These are phyloP conservation scores for Troilus luridus DNA, from an alignment of 2,888 invertebrate species.

Conservation along the genomic window DNA sequence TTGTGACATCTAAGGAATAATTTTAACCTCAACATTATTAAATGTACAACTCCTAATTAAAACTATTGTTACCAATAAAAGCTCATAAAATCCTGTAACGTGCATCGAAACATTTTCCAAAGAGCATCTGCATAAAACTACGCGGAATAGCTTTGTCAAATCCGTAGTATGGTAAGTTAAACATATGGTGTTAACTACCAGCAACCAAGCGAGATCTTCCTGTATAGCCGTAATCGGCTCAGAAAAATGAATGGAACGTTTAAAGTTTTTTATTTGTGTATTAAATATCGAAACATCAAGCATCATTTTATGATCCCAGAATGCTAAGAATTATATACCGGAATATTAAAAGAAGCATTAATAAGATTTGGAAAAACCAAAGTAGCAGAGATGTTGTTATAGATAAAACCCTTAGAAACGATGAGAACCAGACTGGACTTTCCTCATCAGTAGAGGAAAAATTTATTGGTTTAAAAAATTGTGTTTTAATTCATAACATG, in stretches of 20 bases:
- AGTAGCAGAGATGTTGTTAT: background rate
- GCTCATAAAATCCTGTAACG: constrained; percentile 17
- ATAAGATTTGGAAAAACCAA: background rate
- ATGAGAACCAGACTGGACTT: no score
- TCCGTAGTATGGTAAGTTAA: background rate
- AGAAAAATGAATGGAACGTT: no score
- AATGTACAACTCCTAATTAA: background rate
- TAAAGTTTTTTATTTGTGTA: no score
- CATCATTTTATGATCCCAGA: background rate
- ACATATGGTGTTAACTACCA: background rate
- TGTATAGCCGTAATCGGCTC: background rate
- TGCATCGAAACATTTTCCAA: constrained; percentile 20
- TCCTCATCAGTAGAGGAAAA: no score
- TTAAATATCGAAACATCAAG: background rate
- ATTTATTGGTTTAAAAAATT: no score
- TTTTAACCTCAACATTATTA: background rate
- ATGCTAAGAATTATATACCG: no score
- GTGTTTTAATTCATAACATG: no score
- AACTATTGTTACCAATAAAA: constrained; percentile 18
- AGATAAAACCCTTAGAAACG: background rate
- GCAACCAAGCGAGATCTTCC: background rate
- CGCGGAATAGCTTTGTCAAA: background rate
- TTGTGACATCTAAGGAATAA: background rate
- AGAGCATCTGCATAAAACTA: background rate
- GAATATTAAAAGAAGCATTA: no score